These are phyloP conservation scores for Psylliodes chrysocephalus DNA, from an alignment of 2,888 invertebrate genomes.

Conservation along the genomic window DNA sequence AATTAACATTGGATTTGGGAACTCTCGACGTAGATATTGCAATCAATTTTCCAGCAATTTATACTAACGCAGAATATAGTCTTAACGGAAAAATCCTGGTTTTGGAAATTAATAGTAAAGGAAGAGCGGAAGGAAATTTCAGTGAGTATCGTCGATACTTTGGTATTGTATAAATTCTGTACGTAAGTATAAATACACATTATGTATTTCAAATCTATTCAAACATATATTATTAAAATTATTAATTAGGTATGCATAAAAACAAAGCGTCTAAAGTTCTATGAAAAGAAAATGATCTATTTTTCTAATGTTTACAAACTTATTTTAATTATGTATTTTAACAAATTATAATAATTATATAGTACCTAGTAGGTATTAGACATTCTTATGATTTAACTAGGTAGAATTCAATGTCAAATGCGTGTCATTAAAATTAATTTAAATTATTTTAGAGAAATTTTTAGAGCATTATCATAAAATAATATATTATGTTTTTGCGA, in stretches of 20 bases:
- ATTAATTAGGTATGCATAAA: not conserved
- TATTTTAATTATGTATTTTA: no score
- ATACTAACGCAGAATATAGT: constrained; percentile 71
- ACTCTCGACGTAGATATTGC: constrained; percentile 68
- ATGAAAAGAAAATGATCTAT: not conserved
- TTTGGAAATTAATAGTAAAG: constrained; percentile 75
- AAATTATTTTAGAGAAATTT: no score
- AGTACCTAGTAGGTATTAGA: no score
- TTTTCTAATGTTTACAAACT: not conserved
- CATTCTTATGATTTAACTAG: no score
- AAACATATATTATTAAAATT: not conserved
- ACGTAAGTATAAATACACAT: not conserved
- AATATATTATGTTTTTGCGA: no score
- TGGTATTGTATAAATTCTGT: not conserved
- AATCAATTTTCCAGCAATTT: constrained; percentile 70
- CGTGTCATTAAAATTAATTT: no score
- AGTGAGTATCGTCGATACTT: constrained; percentile 65
- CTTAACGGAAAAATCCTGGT: constrained; percentile 74
- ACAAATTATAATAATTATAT: no score
- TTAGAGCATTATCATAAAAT: no score
- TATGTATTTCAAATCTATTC: not conserved
- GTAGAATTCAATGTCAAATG: no score
- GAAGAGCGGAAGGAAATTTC: constrained; percentile 72
- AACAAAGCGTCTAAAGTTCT: not conserved
- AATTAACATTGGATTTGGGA: constrained; percentile 65